Base-by-base conservation (phyloP, 2,113 vertebrate genomes). In the Pangasianodon gigas region DNA sequence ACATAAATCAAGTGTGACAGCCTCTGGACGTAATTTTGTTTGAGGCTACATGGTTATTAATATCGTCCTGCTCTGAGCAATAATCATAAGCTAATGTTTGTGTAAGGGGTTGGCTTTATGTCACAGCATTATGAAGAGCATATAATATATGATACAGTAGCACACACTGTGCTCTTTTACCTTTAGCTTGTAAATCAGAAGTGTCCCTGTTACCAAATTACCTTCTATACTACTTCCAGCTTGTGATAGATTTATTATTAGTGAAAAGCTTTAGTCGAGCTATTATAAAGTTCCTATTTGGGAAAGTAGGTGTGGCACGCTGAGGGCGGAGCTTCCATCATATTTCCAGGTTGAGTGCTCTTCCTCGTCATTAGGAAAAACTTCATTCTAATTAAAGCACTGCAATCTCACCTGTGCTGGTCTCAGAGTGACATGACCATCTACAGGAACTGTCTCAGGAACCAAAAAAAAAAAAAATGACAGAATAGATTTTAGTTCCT, bases 41-140 rank as follows among this genome's bases (percentile, higher is more conserved):
- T 52, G 51, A 52, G 10, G 10, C 51, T 8, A 51, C 51, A 10
- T 37, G 37, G 37, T 1, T 52, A 52, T 52, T 62, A 62, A 6
- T 67, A 9, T 56, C 2, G 3, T 56, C 54, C 65, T 67, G 65
- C 29, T n/a, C 29, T 10, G 26, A 14, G 21, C 60, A 71, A 65
- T 60, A 82, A 56, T 77, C 51, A 71, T 32, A 83, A 74, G 84
- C 29, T 24, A 74, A 10, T 85, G 69, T 62, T 58, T 56, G 51
- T 21, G 37, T 8, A 74, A 82, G 74, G 67, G 75, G 21, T 54
- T 82, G 85, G 4, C 3, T 11, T 60, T 41, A 18, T 26, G 26
- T 87, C 81, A 69, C 37, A 81, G 48, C 21, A 26, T 46, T 60
- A n/a, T 88, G 48, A 46, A 32, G 5, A 80, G 41, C 46, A n/a